phyloP scores from a whole-genome alignment of 2,888 invertebrate genomes.

The Leptinotarsa juncta region DNA sequence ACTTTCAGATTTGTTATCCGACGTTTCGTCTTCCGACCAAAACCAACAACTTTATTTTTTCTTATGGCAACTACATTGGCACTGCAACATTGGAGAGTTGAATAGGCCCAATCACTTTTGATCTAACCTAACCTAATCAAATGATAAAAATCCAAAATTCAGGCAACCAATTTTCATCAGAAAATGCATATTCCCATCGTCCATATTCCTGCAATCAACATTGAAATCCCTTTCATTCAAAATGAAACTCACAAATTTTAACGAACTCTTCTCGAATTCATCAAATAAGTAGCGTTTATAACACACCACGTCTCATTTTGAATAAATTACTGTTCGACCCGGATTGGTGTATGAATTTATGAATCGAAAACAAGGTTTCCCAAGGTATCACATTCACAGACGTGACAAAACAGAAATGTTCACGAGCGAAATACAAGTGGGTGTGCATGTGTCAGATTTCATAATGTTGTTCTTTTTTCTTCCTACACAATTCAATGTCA shows the following conservation, averaged over 20 bases:
- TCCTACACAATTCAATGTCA: neutral
- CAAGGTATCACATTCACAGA: constrained; percentile 44
- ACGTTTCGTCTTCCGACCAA: too few species aligned
- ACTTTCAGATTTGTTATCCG: too few species aligned
- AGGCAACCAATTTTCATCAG: too few species aligned
- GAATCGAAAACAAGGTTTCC: constrained; percentile 40
- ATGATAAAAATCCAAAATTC: too few species aligned
- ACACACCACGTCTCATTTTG: neutral
- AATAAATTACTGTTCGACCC: constrained; percentile 2
- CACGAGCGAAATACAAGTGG: constrained; percentile 31
- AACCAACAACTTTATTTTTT: too few species aligned
- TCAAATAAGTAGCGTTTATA: neutral
- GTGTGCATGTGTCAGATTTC: constrained; percentile 31
- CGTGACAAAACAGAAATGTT: constrained; percentile 44
- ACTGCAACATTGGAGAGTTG: too few species aligned
- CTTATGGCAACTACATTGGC: too few species aligned
- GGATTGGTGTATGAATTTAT: constrained; percentile 27
- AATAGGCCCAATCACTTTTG: too few species aligned
- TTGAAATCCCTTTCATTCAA: neutral
- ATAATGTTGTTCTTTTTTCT: constrained; percentile 28
- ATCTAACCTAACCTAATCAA: too few species aligned
- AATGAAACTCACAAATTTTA: neutral
- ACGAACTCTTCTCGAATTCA: neutral
- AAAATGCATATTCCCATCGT: too few species aligned
- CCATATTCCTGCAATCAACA: neutral